Evolutionary conservation across 2,113 vertebrate genomes (phyloP).

Genomic region (Sciurus niger): DNA sequence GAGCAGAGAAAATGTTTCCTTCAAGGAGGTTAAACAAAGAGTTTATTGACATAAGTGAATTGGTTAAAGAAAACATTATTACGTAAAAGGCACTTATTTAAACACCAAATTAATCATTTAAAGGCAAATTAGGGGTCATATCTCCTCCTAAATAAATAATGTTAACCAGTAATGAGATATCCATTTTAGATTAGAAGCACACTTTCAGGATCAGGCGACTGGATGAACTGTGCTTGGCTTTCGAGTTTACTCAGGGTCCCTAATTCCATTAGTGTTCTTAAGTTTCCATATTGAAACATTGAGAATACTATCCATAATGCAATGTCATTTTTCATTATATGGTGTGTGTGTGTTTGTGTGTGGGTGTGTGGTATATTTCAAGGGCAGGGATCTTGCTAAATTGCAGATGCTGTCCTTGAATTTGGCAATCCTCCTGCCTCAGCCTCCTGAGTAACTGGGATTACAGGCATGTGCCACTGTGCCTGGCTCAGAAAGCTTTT

Average conservation of each 20-base stretch:
- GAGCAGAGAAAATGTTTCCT: conserved; percentile 90
- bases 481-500: conserved; percentile 70
- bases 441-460: neutral
- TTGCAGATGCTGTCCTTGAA: no score
- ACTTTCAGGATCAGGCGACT: conserved; percentile 80
- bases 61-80: conserved; percentile 94
- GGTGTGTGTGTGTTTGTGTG: neutral
- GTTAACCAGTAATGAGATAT: conserved; percentile 91
- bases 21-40: conserved; percentile 94
- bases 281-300: conserved; percentile 81
- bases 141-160: conserved; percentile 90
- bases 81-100: conserved; percentile 94
- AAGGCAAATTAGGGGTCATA: conserved; percentile 94
- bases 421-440: neutral
- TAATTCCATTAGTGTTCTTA: conserved; percentile 77
- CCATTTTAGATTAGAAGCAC: conserved; percentile 88
- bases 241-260: conserved; percentile 80
- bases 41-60: conserved; percentile 95
- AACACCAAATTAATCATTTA: conserved; percentile 95
- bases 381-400: no score
- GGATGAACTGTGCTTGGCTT: conserved; percentile 82
- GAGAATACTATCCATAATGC: conserved; percentile 69
- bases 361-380: no score
- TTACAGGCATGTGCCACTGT: neutral
- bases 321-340: conserved; percentile 76